A percentile compares a stretch with the other conserved stretches of the same genome.
Conservation (phyloP, 2,113 vertebrate species). For the Nestor notabilis region DNA sequence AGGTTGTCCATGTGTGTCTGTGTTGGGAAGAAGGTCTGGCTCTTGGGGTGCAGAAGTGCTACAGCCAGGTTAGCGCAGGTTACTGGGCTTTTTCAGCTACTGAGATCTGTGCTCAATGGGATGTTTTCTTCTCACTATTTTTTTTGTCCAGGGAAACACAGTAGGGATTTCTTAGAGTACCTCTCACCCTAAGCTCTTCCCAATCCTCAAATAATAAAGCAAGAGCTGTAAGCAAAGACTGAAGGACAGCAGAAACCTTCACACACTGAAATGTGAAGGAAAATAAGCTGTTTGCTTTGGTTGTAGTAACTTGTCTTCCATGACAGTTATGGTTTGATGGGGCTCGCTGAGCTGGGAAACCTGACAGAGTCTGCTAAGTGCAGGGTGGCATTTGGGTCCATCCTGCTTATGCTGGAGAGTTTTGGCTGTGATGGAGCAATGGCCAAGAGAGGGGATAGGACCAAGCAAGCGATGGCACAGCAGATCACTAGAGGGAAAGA, state of each 20-base stretch:
- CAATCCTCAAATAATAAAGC: background rate
- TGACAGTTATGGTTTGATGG: background rate
- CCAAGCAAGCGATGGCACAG: background rate
- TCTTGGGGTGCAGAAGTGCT: background rate
- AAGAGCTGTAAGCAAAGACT: background rate
- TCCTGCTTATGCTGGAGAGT: background rate
- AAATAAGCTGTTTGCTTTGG: background rate
- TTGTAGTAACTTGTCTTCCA: background rate
- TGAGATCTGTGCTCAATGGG: background rate
- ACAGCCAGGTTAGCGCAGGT: background rate
- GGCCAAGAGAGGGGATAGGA: background rate
- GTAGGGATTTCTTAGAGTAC: background rate
- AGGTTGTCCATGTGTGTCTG: rapidly evolving
- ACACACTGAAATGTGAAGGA: background rate
- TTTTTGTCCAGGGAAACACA: background rate
- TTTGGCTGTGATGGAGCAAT: background rate
- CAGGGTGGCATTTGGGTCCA: background rate
- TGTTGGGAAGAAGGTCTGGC: background rate
- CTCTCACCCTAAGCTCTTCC: background rate
- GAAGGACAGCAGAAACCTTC: background rate
- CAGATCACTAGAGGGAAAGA: background rate
- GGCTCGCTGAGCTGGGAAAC: background rate
- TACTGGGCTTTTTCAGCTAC: background rate
- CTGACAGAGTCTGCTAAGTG: background rate
- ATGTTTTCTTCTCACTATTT: background rate